A percentile compares a stretch with the other conserved stretches of the same genome.
These are phyloP conservation scores for Drosophila mimetica DNA, from an alignment of 2,888 invertebrate genomes.

Conservation along the genomic window DNA sequence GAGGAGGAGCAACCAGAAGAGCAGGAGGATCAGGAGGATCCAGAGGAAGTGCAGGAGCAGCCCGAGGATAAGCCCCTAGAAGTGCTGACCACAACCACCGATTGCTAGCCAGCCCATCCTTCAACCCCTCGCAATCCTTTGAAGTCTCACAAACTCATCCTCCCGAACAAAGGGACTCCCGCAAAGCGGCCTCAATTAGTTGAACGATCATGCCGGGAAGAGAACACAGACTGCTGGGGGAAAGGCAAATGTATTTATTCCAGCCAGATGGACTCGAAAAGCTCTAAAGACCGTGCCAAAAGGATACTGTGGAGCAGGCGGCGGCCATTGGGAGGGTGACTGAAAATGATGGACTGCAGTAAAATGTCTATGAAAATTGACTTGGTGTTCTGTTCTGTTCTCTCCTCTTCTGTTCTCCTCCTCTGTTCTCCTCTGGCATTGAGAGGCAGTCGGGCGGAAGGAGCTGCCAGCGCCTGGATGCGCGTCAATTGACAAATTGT, in stretches of 20 bases:
- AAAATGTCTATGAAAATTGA: conserved; percentile 65
- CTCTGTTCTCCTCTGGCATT: conserved; percentile 41
- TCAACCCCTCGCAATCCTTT: background rate
- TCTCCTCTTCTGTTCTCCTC: conserved; percentile 3
- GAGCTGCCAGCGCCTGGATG: conserved; percentile 69
- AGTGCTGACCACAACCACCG: conserved; percentile 7
- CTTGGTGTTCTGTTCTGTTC: conserved; percentile 24
- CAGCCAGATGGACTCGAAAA: conserved; percentile 69
- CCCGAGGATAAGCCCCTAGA: background rate
- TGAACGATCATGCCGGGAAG: conserved; percentile 7
- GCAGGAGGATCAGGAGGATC: background rate
- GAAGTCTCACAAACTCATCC: background rate
- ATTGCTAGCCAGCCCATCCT: conserved; percentile 1
- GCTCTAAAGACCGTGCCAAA: conserved; percentile 60
- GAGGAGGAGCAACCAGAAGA: background rate
- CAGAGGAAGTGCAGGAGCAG: too few species aligned
- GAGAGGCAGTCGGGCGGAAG: conserved; percentile 70
- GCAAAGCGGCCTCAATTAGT: conserved; percentile 12
- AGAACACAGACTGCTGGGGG: too few species aligned
- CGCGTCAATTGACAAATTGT: conserved; percentile 77
- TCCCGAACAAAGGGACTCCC: background rate
- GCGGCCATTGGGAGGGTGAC: background rate
- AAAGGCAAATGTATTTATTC: conserved; percentile 69
- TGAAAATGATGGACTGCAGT: conserved; percentile 52
- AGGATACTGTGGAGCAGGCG: conserved; percentile 3